Evolutionary conservation across 1,140 invertebrate genomes (phyloP).

Genomic region (Linepithema humile): DNA sequence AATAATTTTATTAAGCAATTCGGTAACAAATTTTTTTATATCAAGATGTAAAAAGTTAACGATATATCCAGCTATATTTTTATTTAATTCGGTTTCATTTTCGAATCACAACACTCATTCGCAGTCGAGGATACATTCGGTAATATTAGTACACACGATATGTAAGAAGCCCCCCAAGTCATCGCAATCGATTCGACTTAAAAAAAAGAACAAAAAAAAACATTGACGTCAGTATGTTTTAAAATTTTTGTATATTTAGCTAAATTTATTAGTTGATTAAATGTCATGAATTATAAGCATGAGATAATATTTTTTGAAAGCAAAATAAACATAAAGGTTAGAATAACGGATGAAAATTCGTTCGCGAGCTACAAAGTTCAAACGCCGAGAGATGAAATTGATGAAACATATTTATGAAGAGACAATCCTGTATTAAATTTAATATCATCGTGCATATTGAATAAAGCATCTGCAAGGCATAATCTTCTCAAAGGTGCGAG

Average conservation of each 20-base stretch:
- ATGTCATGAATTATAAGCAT: slow-evolving; percentile 21
- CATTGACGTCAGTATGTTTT: background rate
- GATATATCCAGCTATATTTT: background rate
- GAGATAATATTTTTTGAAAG: slow-evolving; percentile 22
- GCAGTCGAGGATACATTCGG: background rate
- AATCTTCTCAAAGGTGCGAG: slow-evolving; percentile 24
- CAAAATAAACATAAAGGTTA: background rate
- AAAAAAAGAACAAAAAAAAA: background rate
- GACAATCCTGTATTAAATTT: slow-evolving; percentile 25
- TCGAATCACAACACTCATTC: background rate
- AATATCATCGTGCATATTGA: slow-evolving; percentile 7
- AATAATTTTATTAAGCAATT: background rate
- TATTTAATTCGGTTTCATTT: background rate
- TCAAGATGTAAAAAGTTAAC: background rate
- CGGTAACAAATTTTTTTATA: background rate
- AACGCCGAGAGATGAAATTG: background rate
- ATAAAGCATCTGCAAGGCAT: background rate
- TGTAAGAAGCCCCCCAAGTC: background rate
- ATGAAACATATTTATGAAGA: slow-evolving; percentile 27
- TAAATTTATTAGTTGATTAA: slow-evolving; percentile 16
- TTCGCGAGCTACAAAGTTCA: background rate
- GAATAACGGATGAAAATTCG: background rate
- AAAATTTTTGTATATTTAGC: slow-evolving; percentile 13
- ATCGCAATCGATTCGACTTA: background rate
- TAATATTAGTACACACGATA: background rate